Base-by-base conservation (phyloP, 2,113 vertebrate genomes). In the Oncorhynchus gorbuscha region DNA sequence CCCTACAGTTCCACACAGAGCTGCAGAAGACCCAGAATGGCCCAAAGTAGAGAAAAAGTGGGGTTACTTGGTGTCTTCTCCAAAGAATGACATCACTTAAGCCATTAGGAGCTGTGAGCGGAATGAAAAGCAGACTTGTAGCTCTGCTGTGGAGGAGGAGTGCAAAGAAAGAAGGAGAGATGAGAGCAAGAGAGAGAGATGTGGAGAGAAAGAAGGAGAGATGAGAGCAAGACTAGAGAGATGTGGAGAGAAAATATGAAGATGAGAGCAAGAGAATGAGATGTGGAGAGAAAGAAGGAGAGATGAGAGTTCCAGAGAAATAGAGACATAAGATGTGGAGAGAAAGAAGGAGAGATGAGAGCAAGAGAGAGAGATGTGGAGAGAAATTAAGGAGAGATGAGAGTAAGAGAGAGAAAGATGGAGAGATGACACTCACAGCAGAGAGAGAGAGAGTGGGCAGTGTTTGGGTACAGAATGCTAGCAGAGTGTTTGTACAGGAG, bases 121-220 rank as follows among this genome's bases (percentile, higher is more conserved):
- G 86, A 90, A 89, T 90, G 90, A 89, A 89, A 92, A 92, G 87
- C 90, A 91, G 90, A 85, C 90, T 70, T 73, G 66, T 35, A 76
- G 28, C 75, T 79, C 74, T 28, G 69, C 77, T 67, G 49, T 65
- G 45, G 58, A 68, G 73, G 51, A 61, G 72, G 61, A 70, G 71
- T 68, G 58, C 1, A 71, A 67, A 74, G 12, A 72, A 73, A n/a
- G 62, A 20, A 28, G 69, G 74, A 45, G 61, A 78, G 32, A 71
- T 59, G n/a, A n/a, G n/a, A n/a, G n/a, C n/a, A n/a, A n/a, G 72
- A 58, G 69, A 22, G 22, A 24, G 74, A 13, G 11, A 3, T 20
- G 8, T 32, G 28, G 28, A 75, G 62, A 76, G 62, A 67, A 22
- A 79, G 78, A 3, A 7, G 28, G 26, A 66, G 88, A 48, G 49